These are phyloP conservation scores for Anhinga anhinga DNA, from an alignment of 2,113 vertebrate genomes.

Conservation along the genomic window DNA sequence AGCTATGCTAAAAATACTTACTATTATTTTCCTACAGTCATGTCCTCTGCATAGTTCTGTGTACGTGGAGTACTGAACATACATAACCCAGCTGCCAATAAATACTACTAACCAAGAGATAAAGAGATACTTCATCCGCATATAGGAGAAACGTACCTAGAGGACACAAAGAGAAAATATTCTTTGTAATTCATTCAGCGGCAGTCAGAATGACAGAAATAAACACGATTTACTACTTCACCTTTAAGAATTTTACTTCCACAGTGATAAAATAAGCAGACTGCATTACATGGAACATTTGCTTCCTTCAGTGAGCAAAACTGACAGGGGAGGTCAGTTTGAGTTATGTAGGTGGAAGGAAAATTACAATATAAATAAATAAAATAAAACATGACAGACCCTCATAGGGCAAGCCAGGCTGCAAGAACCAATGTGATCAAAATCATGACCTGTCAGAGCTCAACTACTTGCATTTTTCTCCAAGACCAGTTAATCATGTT, in stretches of 20 bases:
- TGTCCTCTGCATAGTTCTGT: constrained; percentile 95
- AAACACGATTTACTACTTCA: neutral
- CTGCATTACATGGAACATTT: neutral
- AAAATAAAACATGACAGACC: neutral
- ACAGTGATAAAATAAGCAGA: neutral
- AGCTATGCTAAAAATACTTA: constrained; percentile 74
- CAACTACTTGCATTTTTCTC: neutral
- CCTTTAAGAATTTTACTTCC: neutral
- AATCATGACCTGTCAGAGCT: neutral
- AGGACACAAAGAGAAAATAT: constrained; percentile 23
- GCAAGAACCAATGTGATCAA: neutral
- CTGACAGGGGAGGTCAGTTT: neutral
- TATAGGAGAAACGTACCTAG: constrained; percentile 89
- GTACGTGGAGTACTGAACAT: constrained; percentile 94
- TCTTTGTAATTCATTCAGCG: constrained; percentile 8
- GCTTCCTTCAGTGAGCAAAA: neutral
- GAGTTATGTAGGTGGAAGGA: neutral
- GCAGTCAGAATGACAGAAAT: neutral
- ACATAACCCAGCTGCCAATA: constrained; percentile 95
- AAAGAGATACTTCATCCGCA: constrained; percentile 94
- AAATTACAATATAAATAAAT: neutral
- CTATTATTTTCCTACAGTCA: constrained; percentile 93
- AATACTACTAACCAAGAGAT: constrained; percentile 95
- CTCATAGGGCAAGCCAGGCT: neutral
- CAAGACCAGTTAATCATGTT: neutral